Evolutionary conservation across 2,797 vertebrate species (phyloP).

Genomic region (Eulemur albifrons): DNA sequence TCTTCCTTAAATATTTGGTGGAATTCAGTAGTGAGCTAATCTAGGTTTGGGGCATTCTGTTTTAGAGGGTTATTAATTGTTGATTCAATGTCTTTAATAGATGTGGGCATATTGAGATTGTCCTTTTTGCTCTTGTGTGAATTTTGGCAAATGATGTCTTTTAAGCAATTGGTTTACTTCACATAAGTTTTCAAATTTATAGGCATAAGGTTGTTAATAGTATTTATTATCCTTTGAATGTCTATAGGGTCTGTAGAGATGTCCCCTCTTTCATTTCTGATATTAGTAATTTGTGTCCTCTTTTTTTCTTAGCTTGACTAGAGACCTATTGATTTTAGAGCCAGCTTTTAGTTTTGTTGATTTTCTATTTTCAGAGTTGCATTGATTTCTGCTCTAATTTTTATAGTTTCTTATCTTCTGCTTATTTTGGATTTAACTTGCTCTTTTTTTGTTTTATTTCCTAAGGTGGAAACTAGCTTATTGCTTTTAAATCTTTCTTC

Average conservation of each 20-base stretch:
- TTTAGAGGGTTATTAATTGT: conserved; percentile 6
- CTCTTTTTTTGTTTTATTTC: neutral
- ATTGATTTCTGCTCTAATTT: neutral
- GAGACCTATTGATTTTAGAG: neutral
- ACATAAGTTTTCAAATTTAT: neutral
- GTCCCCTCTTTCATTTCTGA: neutral
- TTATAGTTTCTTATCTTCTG: neutral
- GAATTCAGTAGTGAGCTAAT: neutral
- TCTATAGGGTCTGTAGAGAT: neutral
- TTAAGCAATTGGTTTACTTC: neutral
- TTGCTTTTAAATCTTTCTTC: neutral
- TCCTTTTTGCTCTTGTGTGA: neutral
- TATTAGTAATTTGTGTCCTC: neutral
- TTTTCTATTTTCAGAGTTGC: neutral
- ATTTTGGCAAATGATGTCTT: neutral
- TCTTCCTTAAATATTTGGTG: neutral
- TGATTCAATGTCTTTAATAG: neutral
- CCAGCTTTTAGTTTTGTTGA: neutral
- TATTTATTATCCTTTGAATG: neutral
- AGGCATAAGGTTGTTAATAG: neutral
- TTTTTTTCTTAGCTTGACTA: neutral
- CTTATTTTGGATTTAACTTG: neutral
- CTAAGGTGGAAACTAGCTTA: neutral
- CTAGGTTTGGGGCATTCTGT: neutral
- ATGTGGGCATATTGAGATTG: neutral